Evolutionary conservation across 1,140 invertebrate genomes (phyloP).

Genomic region (Steinernema feltiae): DNA sequence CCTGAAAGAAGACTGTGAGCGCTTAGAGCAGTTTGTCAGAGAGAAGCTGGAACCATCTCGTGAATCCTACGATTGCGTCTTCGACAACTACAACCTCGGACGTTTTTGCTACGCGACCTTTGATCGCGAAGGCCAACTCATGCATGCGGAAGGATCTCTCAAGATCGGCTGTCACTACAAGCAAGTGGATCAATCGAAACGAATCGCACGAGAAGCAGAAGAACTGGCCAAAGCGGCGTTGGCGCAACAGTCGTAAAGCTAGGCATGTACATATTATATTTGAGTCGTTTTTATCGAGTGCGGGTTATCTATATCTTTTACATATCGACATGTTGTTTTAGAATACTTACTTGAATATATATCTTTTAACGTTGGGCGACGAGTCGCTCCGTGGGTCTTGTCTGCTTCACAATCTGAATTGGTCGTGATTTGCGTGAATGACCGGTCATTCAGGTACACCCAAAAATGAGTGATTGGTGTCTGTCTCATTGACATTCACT

Average conservation of each 20-base stretch:
- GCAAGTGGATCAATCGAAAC: background rate
- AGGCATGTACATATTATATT: background rate
- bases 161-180: background rate
- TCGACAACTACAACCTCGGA: background rate
- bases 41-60: background rate
- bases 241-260: background rate
- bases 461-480: too few species aligned
- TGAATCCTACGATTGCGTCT: conserved; percentile 4
- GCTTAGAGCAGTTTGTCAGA: background rate
- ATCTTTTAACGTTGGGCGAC: too few species aligned
- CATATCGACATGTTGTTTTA: background rate
- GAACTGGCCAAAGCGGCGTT: background rate
- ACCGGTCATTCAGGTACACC: too few species aligned
- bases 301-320: background rate
- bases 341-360: background rate
- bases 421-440: too few species aligned
- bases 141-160: background rate
- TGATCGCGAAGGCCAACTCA: background rate
- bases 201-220: background rate
- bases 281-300: background rate
- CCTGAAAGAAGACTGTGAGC: background rate
- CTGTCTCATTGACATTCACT: too few species aligned
- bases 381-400: too few species aligned
- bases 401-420: too few species aligned
- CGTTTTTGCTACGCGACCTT: background rate